Percentiles rank a stretch among this genome's conserved stretches.
Conservation (phyloP, 1,140 invertebrate genomes). For the Drosophila erecta region DNA sequence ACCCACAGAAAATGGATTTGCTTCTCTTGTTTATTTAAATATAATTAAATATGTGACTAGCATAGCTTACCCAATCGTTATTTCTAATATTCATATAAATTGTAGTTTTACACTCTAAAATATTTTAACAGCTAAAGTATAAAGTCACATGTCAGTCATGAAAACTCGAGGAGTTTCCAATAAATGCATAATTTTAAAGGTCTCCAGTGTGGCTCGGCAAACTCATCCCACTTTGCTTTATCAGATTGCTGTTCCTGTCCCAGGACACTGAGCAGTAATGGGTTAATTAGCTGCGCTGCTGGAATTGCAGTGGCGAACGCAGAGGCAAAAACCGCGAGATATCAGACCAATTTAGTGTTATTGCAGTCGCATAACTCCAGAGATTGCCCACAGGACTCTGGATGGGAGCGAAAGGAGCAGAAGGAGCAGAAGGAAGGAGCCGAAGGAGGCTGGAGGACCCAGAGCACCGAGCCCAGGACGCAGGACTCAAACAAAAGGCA, state of each 20-base stretch:
- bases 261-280: conserved; percentile 33
- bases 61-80: too few relatives aligned
- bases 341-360: conserved; percentile 82
- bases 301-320: conserved; percentile 38
- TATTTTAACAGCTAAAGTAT: too few relatives aligned
- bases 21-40: too few relatives aligned
- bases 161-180: too few relatives aligned
- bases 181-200: background rate
- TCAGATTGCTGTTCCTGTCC: conserved; percentile 20
- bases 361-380: conserved; percentile 81
- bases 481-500: conserved; percentile 67
- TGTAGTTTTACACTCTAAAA: too few relatives aligned
- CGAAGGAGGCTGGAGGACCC: background rate
- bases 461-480: conserved; percentile 13
- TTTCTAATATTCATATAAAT: too few relatives aligned
- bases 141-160: too few relatives aligned
- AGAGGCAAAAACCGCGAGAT: conserved; percentile 73
- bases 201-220: background rate
- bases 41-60: too few relatives aligned
- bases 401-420: background rate
- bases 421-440: background rate
- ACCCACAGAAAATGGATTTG: conserved; percentile 38
- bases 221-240: background rate
- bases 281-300: conserved; percentile 58
- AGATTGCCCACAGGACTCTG: conserved; percentile 71